Evolutionary conservation across 2,888 invertebrate species (phyloP), one percentile per base, ranked within the genome.

Genomic region (Clistopyga incitator): DNA sequence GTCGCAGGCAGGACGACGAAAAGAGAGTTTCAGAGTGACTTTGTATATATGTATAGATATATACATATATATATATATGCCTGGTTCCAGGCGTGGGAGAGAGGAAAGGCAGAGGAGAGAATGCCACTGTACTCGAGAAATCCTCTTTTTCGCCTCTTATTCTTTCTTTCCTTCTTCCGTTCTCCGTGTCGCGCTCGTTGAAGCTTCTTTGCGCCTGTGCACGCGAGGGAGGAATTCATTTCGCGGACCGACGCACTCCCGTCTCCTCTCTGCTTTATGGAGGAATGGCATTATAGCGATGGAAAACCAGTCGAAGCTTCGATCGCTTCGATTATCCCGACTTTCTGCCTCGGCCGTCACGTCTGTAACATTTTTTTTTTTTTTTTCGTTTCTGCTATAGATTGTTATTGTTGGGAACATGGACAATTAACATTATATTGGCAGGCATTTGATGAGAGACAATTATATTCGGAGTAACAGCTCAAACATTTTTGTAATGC

Each of bases 181-280:
- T 64, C 18, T 50, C 34, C 65, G 18, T 11, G n/a, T 61, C 64
- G 71, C 76, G 68, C 65, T 77, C 82, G 78, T 78, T 54, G 67
- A 64, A 78, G 78, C 74, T 81, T 80, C 78, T 84, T 78, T 84
- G 78, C 76, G 77, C 61, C 82, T 65, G 74, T 72, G 65, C 70
- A 77, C 82, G 85, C 87, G 87, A 87, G 89, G 90, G 90, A 90
- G 91, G 90, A 92, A 92, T 92, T 92, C 92, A 92, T 92, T 92
- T 92, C 92, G 91, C 91, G 91, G 91, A 90, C 91, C 91, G 91
- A 92, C 92, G 92, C 92, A 91, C 90, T 89, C 91, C 90, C n/a
- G n/a, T n/a, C n/a, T 89, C 90, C 72, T 90, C 87, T 88, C 83
- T 71, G 76, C 81, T 72, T 25, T 74, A 77, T 56, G 45, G 50